Conservation (phyloP, 92 coral and sea anemone species). For the Zoanthus solanderi region DNA sequence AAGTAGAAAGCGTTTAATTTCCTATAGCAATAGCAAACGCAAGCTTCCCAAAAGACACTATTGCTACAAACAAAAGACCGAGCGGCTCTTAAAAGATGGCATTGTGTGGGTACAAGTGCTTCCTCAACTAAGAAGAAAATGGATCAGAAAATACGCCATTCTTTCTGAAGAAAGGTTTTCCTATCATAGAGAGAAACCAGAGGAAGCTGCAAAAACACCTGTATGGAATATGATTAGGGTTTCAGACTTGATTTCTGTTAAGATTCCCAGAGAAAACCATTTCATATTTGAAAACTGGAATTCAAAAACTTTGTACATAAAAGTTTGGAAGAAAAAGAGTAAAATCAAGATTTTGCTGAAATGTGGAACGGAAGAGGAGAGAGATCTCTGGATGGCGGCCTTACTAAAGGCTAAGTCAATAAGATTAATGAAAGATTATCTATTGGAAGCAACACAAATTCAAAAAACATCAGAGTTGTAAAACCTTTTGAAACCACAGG, state of each 20-base stretch:
- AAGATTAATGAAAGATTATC: constrained; percentile 25
- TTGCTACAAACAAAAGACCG: constrained; percentile 25
- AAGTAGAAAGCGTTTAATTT: constrained; percentile 3
- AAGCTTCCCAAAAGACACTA: constrained; percentile 39
- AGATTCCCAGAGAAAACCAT: constrained; percentile 35
- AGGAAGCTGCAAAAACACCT: neutral
- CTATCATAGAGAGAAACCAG: constrained; percentile 8
- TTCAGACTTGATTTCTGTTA: constrained; percentile 41
- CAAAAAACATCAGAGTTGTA: neutral
- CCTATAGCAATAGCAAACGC: constrained; percentile 6
- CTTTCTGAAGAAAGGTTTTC: constrained; percentile 44
- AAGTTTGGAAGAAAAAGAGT: constrained; percentile 23
- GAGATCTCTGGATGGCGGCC: constrained; percentile 42
- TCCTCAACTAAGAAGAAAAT: constrained; percentile 22
- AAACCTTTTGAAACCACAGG: neutral
- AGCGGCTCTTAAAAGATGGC: constrained; percentile 27
- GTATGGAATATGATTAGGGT: constrained; percentile 27
- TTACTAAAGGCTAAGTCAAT: constrained; percentile 27
- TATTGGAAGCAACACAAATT: neutral
- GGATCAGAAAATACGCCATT: constrained; percentile 28
- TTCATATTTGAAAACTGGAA: constrained; percentile 34
- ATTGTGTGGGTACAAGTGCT: constrained; percentile 36
- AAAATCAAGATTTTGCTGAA: constrained; percentile 23
- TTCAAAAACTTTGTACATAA: constrained; percentile 27
- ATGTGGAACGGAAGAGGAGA: constrained; percentile 32